phyloP scores from a whole-genome alignment of 2,113 vertebrate species.

The Corythaixoides concolor region DNA sequence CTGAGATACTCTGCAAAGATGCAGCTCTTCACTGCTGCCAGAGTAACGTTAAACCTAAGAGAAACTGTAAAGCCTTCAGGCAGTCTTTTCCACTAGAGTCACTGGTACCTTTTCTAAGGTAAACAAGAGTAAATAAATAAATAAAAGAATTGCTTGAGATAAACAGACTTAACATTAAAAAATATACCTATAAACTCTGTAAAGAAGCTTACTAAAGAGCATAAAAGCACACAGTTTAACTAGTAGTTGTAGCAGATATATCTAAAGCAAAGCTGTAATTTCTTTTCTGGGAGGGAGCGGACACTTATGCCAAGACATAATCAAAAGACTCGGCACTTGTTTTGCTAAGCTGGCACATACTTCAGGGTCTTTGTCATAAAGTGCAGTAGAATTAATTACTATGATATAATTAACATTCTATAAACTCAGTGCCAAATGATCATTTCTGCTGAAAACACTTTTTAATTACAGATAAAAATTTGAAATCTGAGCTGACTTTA shows the following conservation, averaged over 20 bases:
- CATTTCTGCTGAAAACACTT: not conserved
- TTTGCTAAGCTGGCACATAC: not conserved
- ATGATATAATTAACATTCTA: not conserved
- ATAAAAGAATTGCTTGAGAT: not conserved
- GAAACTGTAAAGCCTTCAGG: not conserved
- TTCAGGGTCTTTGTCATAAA: not conserved
- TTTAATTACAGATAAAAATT: not conserved
- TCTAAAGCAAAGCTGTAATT: not conserved
- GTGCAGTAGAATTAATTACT: not conserved
- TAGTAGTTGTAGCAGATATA: not conserved
- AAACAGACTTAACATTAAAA: not conserved
- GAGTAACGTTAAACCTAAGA: not conserved
- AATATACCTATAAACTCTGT: not conserved
- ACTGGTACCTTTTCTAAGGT: not conserved
- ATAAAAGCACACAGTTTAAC: not conserved
- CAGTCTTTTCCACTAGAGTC: not conserved
- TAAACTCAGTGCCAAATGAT: not conserved
- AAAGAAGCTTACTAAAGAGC: not conserved
- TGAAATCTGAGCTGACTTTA: not conserved
- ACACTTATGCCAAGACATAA: not conserved
- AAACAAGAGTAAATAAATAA: not conserved
- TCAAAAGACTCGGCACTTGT: not conserved
- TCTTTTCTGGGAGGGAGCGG: not conserved
- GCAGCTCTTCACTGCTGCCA: not conserved
- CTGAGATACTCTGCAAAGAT: not conserved